Evolutionary conservation across 2,113 vertebrate genomes (phyloP).

Genomic region (Lophochroa leadbeateri): DNA sequence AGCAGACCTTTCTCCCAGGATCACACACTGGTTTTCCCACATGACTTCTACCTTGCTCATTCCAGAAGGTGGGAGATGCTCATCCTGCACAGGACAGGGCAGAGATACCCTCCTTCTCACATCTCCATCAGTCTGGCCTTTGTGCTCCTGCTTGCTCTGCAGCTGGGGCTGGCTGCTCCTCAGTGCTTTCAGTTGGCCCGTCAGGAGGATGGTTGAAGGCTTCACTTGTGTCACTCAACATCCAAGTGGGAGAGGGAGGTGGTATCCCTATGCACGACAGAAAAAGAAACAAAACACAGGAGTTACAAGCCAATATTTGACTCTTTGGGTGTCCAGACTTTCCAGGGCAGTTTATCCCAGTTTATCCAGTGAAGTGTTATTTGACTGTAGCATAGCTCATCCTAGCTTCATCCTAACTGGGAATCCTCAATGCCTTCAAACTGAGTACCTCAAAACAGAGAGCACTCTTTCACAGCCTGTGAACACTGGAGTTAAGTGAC

Average conservation of each 20-base stretch:
- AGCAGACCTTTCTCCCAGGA: background rate
- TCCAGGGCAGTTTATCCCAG: background rate
- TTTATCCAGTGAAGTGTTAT: background rate
- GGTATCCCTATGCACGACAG: background rate
- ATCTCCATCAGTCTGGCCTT: background rate
- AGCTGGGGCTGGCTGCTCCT: background rate
- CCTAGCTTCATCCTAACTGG: background rate
- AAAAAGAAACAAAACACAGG: background rate
- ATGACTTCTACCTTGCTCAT: background rate
- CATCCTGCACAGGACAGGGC: accelerated
- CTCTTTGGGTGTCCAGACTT: background rate
- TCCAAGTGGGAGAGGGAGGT: background rate
- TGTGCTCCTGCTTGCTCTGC: background rate
- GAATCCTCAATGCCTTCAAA: background rate
- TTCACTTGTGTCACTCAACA: background rate
- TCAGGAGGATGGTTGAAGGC: background rate
- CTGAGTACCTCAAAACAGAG: background rate
- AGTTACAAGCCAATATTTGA: background rate
- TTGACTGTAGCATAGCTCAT: background rate
- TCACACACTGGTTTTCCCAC: background rate
- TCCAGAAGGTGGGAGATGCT: accelerated
- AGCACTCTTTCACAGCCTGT: background rate
- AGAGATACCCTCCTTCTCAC: background rate
- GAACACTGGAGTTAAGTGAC: background rate
- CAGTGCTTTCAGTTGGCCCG: background rate